Conservation (phyloP, 2,113 vertebrate genomes). For the Lichenostomus cassidix region DNA sequence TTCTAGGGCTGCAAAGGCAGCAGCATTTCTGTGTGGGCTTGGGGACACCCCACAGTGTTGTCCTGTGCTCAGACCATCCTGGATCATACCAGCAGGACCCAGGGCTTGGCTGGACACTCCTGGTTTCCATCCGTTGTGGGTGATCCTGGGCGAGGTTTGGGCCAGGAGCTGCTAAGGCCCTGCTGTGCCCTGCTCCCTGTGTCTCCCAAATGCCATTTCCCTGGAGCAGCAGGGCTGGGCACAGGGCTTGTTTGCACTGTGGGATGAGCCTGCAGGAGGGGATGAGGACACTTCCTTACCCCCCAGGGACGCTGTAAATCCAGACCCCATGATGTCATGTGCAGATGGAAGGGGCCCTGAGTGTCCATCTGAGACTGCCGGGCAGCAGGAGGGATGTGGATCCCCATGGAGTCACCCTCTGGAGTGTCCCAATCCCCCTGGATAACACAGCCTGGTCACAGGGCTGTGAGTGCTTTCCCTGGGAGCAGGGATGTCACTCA, state of each 20-base stretch:
- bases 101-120: not conserved
- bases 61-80: not conserved
- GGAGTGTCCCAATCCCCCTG: not conserved
- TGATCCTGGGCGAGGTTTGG: not conserved
- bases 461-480: not conserved
- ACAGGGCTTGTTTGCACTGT: not conserved
- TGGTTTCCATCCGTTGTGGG: fast-evolving
- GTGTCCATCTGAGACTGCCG: not conserved
- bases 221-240: not conserved
- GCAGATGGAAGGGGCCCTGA: not conserved
- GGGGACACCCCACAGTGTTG: fast-evolving
- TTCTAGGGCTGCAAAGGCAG: not conserved
- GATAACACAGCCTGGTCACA: fast-evolving
- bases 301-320: not conserved
- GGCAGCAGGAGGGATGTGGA: not conserved
- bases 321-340: not conserved
- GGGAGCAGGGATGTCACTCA: not conserved
- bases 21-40: fast-evolving
- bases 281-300: not conserved
- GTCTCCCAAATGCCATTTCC: not conserved
- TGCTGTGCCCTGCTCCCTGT: not conserved
- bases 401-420: not conserved
- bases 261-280: not conserved
- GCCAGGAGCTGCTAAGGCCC: fast-evolving
- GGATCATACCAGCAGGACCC: not conserved